phyloP scores from a whole-genome alignment of 2,888 invertebrate genomes.

The Tryphoninae sp. region DNA sequence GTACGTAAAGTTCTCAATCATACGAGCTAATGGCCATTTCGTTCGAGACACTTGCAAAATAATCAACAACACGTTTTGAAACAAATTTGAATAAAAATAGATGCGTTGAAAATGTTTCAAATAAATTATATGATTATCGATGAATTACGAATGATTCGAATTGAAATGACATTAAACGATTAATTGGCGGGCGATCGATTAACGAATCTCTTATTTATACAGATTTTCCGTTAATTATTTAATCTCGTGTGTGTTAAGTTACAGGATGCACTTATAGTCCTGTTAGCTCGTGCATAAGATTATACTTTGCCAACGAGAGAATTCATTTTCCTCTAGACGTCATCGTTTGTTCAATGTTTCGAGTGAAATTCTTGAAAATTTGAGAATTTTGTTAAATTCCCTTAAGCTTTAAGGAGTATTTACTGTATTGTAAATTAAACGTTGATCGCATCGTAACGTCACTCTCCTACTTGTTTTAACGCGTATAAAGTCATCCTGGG shows the following conservation, averaged over 20 bases:
- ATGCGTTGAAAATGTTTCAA: background rate
- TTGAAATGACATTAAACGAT: background rate
- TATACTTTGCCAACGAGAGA: background rate
- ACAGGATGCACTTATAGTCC: constrained; percentile 13
- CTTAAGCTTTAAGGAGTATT: no score
- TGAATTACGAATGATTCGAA: background rate
- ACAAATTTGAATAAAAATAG: background rate
- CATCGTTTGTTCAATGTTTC: no score
- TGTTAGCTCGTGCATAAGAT: background rate
- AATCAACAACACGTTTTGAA: background rate
- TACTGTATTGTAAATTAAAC: no score
- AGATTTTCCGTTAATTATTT: constrained; percentile 7
- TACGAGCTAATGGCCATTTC: background rate
- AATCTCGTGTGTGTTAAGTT: background rate
- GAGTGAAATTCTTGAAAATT: no score
- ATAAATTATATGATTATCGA: constrained; percentile 5
- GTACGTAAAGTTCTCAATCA: constrained; percentile 27
- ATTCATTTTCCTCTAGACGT: no score
- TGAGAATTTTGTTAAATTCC: no score
- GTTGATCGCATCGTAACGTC: no score
- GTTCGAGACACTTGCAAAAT: background rate
- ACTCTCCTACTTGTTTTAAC: no score
- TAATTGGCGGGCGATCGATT: constrained; percentile 8
- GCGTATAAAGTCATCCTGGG: background rate
- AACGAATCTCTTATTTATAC: background rate